A percentile compares a stretch with the other conserved stretches of the same genome.
phyloP scores from a whole-genome alignment of 2,113 vertebrate genomes.

The Uropsilus gracilis region DNA sequence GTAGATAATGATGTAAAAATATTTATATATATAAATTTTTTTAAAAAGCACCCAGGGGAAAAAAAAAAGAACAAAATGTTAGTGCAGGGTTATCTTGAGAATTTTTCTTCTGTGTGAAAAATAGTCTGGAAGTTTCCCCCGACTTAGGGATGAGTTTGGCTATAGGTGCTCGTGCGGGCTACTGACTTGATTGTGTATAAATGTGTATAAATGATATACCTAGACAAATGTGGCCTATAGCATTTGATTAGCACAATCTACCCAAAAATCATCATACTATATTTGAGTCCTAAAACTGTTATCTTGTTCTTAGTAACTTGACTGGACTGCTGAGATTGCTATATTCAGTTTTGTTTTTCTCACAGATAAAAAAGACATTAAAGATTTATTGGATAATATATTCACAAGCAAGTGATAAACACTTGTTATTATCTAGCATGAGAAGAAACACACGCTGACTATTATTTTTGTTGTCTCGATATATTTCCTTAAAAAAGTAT shows the following conservation, averaged over 20 bases:
- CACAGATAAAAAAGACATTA: slow-evolving; percentile 53
- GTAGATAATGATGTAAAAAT: no score
- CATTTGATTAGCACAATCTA: neutral
- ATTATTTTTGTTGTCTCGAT: slow-evolving; percentile 44
- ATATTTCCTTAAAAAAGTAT: slow-evolving; percentile 56
- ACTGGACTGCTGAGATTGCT: neutral
- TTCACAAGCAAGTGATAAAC: slow-evolving; percentile 61
- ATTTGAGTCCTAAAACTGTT: neutral
- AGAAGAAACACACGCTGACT: slow-evolving; percentile 44
- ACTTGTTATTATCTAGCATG: slow-evolving; percentile 38
- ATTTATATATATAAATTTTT: no score
- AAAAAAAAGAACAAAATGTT: no score
- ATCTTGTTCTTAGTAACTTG: slow-evolving; percentile 15
- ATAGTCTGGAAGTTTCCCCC: neutral
- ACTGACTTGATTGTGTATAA: neutral
- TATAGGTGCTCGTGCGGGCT: neutral
- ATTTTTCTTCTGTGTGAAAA: slow-evolving; percentile 25
- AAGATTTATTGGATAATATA: slow-evolving; percentile 59
- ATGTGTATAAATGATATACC: no score
- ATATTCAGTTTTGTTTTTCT: slow-evolving; percentile 51
- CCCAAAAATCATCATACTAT: neutral
- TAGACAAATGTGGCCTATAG: neutral
- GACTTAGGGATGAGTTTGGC: neutral
- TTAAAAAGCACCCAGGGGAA: no score
- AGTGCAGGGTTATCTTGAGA: neutral